Evolutionary conservation across 2,113 vertebrate species (phyloP).

Genomic region (Daboia siamensis): DNA sequence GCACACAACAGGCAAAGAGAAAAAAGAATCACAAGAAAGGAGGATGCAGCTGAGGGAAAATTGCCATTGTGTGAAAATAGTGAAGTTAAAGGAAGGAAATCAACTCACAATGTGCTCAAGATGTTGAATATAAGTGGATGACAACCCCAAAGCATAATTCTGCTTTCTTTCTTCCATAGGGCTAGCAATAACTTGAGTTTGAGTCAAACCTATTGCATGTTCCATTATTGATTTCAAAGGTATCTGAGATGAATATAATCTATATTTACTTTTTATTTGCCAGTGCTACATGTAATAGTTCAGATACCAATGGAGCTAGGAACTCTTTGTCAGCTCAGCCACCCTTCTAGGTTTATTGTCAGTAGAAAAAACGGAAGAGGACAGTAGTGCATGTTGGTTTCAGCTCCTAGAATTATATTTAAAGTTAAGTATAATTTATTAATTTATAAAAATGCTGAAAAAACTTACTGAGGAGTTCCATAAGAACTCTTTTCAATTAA

Average conservation of each 20-base stretch:
- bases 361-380: background rate
- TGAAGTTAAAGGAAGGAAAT: constrained; percentile 47
- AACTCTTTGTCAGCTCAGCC: background rate
- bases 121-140: constrained; percentile 37
- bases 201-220: background rate
- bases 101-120: constrained; percentile 28
- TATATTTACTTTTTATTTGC: too few species aligned
- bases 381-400: background rate
- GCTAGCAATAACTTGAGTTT: background rate
- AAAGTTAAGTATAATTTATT: background rate
- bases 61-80: constrained; percentile 49
- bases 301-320: background rate
- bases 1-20: background rate
- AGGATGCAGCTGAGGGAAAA: constrained; percentile 56
- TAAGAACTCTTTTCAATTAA: background rate
- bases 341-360: background rate
- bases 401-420: background rate
- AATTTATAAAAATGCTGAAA: background rate
- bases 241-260: background rate
- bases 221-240: background rate
- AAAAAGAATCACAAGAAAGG: constrained; percentile 30
- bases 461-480: background rate
- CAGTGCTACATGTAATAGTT: background rate
- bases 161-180: background rate
- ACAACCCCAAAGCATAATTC: background rate